phyloP scores from a whole-genome alignment of 2,113 vertebrate genomes.

The Myrmophylax atrothorax region DNA sequence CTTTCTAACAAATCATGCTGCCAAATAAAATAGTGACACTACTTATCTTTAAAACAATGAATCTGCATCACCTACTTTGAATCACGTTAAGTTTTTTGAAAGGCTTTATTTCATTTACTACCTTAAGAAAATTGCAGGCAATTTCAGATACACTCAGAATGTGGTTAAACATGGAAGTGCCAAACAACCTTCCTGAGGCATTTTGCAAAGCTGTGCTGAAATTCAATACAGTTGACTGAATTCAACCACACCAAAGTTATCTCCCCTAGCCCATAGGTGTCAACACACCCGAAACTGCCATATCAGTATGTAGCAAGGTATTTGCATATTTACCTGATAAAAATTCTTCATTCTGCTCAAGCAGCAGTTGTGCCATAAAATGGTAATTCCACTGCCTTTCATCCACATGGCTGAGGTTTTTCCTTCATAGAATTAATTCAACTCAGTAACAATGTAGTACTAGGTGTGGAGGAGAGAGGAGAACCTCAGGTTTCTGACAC shows the following conservation, averaged over 20 bases:
- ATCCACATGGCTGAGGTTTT: neutral
- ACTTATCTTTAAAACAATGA: conserved; percentile 27
- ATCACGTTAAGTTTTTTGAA: neutral
- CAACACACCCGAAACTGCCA: neutral
- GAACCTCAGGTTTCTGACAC: neutral
- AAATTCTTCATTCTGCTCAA: neutral
- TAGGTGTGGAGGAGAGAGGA: too few species aligned
- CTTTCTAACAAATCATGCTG: conserved; percentile 38
- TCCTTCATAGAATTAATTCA: neutral
- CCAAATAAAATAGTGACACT: conserved; percentile 12
- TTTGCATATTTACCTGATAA: neutral
- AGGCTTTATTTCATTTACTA: neutral
- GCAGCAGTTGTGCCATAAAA: neutral
- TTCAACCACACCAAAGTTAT: neutral
- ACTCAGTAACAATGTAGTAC: neutral
- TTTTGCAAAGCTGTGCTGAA: neutral
- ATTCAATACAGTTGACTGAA: neutral
- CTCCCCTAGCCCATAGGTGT: neutral
- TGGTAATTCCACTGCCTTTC: neutral
- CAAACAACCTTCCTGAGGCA: neutral
- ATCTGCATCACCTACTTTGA: conserved; percentile 4
- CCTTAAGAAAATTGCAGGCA: neutral
- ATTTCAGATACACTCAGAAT: neutral
- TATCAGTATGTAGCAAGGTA: neutral
- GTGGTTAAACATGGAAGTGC: neutral